Evolutionary conservation across 2,113 vertebrate species (phyloP), one percentile per base, ranked within the genome.

Genomic region (Brachyhypopomus occidentalis): DNA sequence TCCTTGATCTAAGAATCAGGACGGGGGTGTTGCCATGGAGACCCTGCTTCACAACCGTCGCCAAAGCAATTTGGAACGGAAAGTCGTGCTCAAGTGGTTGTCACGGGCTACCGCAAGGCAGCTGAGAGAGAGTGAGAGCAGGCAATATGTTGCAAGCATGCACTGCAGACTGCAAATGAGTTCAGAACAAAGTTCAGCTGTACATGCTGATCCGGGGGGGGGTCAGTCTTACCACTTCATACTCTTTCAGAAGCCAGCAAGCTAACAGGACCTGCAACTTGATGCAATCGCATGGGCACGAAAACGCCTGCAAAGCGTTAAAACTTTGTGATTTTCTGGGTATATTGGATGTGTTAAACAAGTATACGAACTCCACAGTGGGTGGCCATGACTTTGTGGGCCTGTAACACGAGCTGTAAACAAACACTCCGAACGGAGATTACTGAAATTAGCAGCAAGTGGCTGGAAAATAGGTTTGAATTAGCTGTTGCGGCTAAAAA

Each of bases 1-100:
- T 88, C 90, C 90, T 92, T 92, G 88, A 90, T 90, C 87, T 85
- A 89, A 85, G 88, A 91, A 91, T 91, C 78, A 72, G 88, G 88
- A 91, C 84, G 83, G 82, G 82, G 82, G 81, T 84, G 91, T 93
- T 91, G 78, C 92, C 87, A 91, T 89, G 89, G 88, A 56, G 84
- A 88, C 86, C 59, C 70, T 55, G 79, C 79, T 87, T 84, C 83
- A 86, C 82, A 87, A 87, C 66, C 45, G 82, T 86, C 87, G 81
- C 85, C 88, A 91, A 34, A 86, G 89, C 86, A 84, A 88, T 86
- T 67, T 83, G 59, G 69, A 78, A 83, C 82, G 30, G 14, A 72
- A 89, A 80, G 85, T 88, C 86, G 81, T 27, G 79, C 88, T 90
- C 85, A 85, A 88, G 88, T 60, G 84, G 83, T 91, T 91, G 91